Percentiles rank a stretch among this genome's conserved stretches.
These are phyloP conservation scores for Julus scanicus DNA, from an alignment of 2,888 invertebrate species.

Conservation along the genomic window DNA sequence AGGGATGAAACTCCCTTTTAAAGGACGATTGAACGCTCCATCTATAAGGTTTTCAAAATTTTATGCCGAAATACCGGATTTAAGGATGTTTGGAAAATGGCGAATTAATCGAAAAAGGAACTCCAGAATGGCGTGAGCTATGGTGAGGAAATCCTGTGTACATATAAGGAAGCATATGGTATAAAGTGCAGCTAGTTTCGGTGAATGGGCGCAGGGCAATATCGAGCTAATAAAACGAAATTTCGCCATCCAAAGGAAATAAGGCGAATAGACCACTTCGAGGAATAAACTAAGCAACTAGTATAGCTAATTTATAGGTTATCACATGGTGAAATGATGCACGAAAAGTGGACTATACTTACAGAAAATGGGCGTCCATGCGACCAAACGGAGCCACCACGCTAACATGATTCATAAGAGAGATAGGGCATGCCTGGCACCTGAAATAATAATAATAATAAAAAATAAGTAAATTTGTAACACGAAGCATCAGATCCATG, in stretches of 20 bases:
- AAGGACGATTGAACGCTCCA: neutral
- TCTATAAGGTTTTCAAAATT: neutral
- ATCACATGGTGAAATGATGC: neutral
- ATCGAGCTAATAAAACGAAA: constrained; percentile 30
- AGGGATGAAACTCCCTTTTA: neutral
- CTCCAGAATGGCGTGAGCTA: neutral
- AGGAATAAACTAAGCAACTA: neutral
- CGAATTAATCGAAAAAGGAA: constrained; percentile 32
- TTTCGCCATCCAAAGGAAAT: neutral
- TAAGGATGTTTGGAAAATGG: neutral
- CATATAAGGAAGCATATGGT: neutral
- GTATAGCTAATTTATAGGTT: neutral
- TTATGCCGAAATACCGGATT: neutral
- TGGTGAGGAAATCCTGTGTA: constrained; percentile 10
- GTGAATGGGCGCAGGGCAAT: neutral
- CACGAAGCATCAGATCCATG: neutral
- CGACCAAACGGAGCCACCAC: constrained; percentile 32
- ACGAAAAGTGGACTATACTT: neutral
- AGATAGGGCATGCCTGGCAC: constrained; percentile 31
- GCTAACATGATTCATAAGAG: constrained; percentile 40
- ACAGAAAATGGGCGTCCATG: constrained; percentile 40
- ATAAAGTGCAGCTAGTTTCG: neutral
- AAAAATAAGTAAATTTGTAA: neutral
- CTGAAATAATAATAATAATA: constrained; percentile 11
- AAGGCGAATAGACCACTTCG: neutral